Evolutionary conservation across 2,113 vertebrate genomes (phyloP).

Genomic region (Spermophilus dauricus): DNA sequence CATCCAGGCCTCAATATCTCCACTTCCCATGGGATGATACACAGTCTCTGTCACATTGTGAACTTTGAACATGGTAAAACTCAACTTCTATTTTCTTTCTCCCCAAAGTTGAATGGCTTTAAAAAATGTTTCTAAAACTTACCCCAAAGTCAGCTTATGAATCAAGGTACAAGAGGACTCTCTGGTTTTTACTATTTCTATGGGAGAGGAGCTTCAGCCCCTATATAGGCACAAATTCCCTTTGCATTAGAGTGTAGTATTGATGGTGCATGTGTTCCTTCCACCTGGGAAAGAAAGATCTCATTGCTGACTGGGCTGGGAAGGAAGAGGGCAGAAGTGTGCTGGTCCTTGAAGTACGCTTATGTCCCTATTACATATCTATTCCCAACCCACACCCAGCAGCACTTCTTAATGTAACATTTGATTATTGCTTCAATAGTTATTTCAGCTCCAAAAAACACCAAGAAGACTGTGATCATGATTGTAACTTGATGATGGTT

Average conservation of each 20-base stretch:
- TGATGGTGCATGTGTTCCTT: background rate
- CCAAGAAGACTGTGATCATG: background rate
- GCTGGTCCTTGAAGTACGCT: background rate
- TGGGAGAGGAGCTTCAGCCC: background rate
- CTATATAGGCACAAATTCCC: background rate
- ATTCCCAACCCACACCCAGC: background rate
- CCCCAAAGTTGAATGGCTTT: background rate
- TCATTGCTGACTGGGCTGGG: background rate
- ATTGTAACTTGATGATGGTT: background rate
- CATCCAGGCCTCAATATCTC: background rate
- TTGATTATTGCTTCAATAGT: background rate
- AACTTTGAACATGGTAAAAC: background rate
- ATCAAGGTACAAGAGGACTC: background rate
- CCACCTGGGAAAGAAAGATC: background rate
- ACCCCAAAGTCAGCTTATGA: background rate
- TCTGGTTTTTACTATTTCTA: background rate
- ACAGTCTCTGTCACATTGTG: background rate
- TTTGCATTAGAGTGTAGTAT: background rate
- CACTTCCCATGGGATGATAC: background rate
- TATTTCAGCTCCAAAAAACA: background rate
- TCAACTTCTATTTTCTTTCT: constrained; percentile 16
- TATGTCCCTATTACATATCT: background rate
- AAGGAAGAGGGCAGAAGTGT: background rate
- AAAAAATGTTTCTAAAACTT: constrained; percentile 6
- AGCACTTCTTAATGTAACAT: background rate